Base-by-base conservation (phyloP, 2,888 invertebrate genomes). In the Andrena minutula region DNA sequence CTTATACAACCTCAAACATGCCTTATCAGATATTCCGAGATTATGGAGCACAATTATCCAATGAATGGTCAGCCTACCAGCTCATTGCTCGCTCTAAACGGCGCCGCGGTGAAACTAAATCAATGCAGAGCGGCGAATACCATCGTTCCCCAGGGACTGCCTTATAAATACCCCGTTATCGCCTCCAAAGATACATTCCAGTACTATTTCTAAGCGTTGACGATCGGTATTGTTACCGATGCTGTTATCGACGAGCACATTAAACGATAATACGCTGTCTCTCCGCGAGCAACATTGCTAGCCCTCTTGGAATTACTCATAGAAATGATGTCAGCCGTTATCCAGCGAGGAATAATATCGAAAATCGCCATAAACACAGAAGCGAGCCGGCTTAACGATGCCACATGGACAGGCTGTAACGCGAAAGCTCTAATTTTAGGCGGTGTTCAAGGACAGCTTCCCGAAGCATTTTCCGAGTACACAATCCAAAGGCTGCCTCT, bases 1-100 rank as follows among this genome's bases (percentile, higher is more conserved):
- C 8, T 58, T 49, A 30, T 68, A 56, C 72, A 49, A 56, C 49
- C 26, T 79, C 68, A 66, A 80, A 73, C 68, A 16, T 28, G 61
- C 66, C 83, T 89, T 90, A 89, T 90, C 86, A 89, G 87, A 90
- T 88, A 89, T 92, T 91, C 86, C 87, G 90, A 82, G 91, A 92
- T 92, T 91, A 89, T 85, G 75, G 86, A 83, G 82, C 84, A 86
- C 85, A 87, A 90, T 90, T 89, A 88, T 89, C 89, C 90, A 92
- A 91, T 92, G 87, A 90, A 90, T 80, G 79, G 84, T 61, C 87
- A 83, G 79, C 90, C 91, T 85, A 90, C 87, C 88, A 92, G 90
- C 90, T 88, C 84, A 65, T 82, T 84, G 79, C 91, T 91, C 86
- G 92, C 92, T 86, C 85, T n/a, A 20, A 28, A 60, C 28, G 47